Percentiles rank a stretch among this genome's conserved stretches.
These are phyloP conservation scores for Thymelicus lineola DNA, from an alignment of 2,888 invertebrate species.

Conservation along the genomic window DNA sequence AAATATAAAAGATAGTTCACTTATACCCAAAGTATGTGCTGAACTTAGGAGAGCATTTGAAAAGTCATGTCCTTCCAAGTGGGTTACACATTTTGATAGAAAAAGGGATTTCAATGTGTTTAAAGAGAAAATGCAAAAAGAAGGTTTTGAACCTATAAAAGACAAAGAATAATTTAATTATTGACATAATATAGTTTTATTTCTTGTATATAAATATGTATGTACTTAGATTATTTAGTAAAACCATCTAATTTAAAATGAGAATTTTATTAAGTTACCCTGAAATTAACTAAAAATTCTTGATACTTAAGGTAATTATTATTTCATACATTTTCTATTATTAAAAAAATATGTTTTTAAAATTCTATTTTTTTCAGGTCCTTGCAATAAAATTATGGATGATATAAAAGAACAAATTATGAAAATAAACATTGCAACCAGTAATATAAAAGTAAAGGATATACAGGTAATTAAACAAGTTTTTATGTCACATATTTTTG, in stretches of 20 bases:
- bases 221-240: conserved; percentile 75
- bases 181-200: conserved; percentile 39
- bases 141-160: conserved; percentile 93
- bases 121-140: conserved; percentile 93
- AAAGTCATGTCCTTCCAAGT: conserved; percentile 91
- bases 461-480: conserved; percentile 60
- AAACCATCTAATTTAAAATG: conserved; percentile 58
- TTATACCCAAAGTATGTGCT: conserved; percentile 85
- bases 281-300: conserved; percentile 45
- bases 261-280: conserved; percentile 47
- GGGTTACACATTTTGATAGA: conserved; percentile 98
- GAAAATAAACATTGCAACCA: conserved; percentile 52
- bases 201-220: conserved; percentile 60
- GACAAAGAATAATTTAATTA: conserved; percentile 61
- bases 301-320: conserved; percentile 40
- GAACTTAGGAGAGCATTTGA: conserved; percentile 90
- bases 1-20: conserved; percentile 85
- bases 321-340: conserved; percentile 39
- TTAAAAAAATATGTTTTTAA: conserved; percentile 56
- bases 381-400: conserved; percentile 37
- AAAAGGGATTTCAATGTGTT: conserved; percentile 94
- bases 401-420: conserved; percentile 35
- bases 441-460: conserved; percentile 50
- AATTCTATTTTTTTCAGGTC: conserved; percentile 28
- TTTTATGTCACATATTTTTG: background rate